Percentiles rank a stretch among this genome's conserved stretches.
These are phyloP conservation scores for rat (Rattus norvegicus) DNA, from an alignment of 2,113 vertebrate species.

Conservation along the genomic window GRCr8 NC_086021.1:183350501-183351000, in stretches of 20 bases:
- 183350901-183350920: not conserved
- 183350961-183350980: not conserved
- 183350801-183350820: not conserved
- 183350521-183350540: too few species aligned
- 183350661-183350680: too few species aligned
- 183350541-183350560: too few species aligned
- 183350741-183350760: not conserved
- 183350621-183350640: too few species aligned
- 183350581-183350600: too few species aligned
- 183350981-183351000: not conserved
- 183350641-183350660: too few species aligned
- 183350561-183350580: too few species aligned
- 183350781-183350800: not conserved
- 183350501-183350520: too few species aligned
- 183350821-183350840: not conserved
- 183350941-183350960: not conserved
- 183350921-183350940: too few species aligned
- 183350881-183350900: not conserved
- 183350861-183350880: not conserved
- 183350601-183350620: too few species aligned
- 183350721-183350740: not conserved
- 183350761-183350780: not conserved
- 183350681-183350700: too few species aligned
- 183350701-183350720: not conserved
- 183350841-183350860: not conserved